phyloP scores from a whole-genome alignment of 2,888 invertebrate genomes.

The Caradrina kadenii region DNA sequence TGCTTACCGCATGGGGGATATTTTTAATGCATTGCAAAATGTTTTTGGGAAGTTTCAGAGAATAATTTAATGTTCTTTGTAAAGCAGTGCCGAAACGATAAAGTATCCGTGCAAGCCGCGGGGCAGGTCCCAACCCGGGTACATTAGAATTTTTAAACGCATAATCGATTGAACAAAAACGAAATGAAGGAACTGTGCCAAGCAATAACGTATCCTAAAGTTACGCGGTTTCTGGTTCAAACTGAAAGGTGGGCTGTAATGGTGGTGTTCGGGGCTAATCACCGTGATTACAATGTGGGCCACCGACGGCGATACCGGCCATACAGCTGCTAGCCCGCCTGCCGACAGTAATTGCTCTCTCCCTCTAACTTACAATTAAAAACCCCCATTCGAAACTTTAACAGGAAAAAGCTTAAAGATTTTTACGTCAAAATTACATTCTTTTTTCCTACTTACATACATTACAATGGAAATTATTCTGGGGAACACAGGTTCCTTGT shows the following conservation, averaged over 20 bases:
- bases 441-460: not conserved
- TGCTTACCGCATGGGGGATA: conserved; percentile 7
- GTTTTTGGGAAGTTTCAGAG: conserved; percentile 43
- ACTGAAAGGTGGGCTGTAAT: conserved; percentile 49
- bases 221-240: conserved; percentile 55
- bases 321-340: conserved; percentile 52
- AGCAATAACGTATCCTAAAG: conserved; percentile 59
- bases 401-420: conserved; percentile 39
- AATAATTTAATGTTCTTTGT: conserved; percentile 50
- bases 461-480: conserved; percentile 4
- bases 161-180: conserved; percentile 57
- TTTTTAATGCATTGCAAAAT: conserved; percentile 31
- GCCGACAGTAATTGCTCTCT: conserved; percentile 60
- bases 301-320: conserved; percentile 61
- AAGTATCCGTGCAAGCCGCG: conserved; percentile 48
- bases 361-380: conserved; percentile 56
- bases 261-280: conserved; percentile 66
- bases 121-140: conserved; percentile 45
- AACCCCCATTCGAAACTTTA: conserved; percentile 22
- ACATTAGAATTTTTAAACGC: conserved; percentile 60
- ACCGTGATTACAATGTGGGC: conserved; percentile 72
- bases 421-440: not conserved
- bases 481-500: conserved; percentile 3
- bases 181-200: conserved; percentile 45
- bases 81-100: conserved; percentile 43